A percentile compares a stretch with the other conserved stretches of the same genome.
Evolutionary conservation across 2,113 vertebrate species (phyloP).

Genomic region (Nesoenas mayeri): DNA sequence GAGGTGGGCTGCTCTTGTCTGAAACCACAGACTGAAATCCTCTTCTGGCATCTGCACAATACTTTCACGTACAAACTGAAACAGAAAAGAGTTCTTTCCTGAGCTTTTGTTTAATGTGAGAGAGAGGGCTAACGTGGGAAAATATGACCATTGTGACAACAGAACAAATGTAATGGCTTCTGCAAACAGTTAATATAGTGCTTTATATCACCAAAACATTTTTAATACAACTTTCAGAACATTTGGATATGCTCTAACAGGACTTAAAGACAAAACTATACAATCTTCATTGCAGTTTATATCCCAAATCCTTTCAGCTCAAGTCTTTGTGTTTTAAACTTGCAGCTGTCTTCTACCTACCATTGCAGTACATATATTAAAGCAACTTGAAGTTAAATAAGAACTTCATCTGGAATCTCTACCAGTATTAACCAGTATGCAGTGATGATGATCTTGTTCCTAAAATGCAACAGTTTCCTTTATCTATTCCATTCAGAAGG

Average conservation of each 20-base stretch:
- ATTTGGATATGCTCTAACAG: background rate
- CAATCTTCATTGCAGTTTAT: background rate
- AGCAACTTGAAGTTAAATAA: background rate
- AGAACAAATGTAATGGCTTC: background rate
- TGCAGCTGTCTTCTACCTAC: background rate
- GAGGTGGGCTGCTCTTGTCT: conserved; percentile 21
- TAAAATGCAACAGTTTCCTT: background rate
- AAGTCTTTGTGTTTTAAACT: background rate
- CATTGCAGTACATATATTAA: background rate
- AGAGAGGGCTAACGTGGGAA: background rate
- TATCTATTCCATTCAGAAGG: background rate
- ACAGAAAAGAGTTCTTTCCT: background rate
- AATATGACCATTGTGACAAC: background rate
- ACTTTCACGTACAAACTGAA: conserved; percentile 77
- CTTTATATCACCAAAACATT: background rate
- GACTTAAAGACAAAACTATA: background rate
- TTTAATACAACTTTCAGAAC: background rate
- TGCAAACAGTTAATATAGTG: background rate
- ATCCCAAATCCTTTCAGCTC: background rate
- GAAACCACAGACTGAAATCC: conserved; percentile 75
- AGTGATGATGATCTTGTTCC: background rate
- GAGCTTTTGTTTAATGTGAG: background rate
- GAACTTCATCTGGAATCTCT: background rate
- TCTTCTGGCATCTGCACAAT: conserved; percentile 75
- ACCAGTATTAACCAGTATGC: background rate